Base-by-base conservation (phyloP, 2,888 invertebrate genomes). In the Dastarcus helophoroides region DNA sequence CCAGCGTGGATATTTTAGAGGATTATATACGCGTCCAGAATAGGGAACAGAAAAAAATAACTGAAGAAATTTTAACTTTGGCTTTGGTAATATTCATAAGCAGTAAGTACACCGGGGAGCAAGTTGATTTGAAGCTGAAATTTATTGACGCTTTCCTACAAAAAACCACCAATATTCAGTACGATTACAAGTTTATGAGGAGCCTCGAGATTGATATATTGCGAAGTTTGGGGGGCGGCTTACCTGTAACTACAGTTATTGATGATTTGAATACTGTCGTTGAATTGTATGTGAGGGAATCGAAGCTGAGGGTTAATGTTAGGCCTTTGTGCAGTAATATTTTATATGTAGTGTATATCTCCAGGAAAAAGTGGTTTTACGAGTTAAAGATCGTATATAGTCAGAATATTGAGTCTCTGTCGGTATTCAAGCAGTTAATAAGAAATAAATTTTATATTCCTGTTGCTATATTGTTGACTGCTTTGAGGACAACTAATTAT, bases 241-340 rank as follows among this genome's bases (percentile, higher is more conserved):
- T 58, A 10, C 54, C 58, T 1, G 26, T 54, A 9, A 39, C 41
- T 19, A 53, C 52, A 4, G 38, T 34, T 13, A 39, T 53, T 2
- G 56, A 56, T 27, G 54, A 58, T 37, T 31, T 58, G n/a, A 50
- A 52, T 30, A 48, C 49, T 8, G 47, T 58, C 19, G 41, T 53
- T 14, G 44, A 50, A 23, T 42, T 50, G 21, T 51, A 51, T 32
- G 39, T 51, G 12, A 46, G 43, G 35, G 45, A 49, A 24, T 44
- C 44, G 25, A 39, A 44, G 23, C 37, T 57, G 4, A 43, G 43
- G 28, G 43, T 43, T n/a, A 40, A 48, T 22, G 32, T 56, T 5
- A 35, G 38, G 5, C 40, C 42, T 3, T 36, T 55, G n/a, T 54
- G 52, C 29, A 35, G 49, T 8, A 47, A 54, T 35, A 40, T 56